Evolutionary conservation across 2,113 vertebrate species (phyloP).

Genomic region (Anolis sagrei): DNA sequence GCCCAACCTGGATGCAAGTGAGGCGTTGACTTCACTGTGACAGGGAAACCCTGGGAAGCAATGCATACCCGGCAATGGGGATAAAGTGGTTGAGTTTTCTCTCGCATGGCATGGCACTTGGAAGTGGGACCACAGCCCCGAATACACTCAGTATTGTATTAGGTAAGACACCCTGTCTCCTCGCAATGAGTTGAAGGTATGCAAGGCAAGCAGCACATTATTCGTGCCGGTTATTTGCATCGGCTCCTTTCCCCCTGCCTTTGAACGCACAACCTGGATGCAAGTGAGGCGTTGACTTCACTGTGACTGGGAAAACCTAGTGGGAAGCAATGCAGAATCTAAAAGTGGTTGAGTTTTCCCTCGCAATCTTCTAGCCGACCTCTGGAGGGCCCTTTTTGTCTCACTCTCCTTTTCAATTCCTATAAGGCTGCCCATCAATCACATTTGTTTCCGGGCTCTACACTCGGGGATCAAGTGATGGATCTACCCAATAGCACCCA

Average conservation of each 20-base stretch:
- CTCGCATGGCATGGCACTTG: slow-evolving; percentile 46
- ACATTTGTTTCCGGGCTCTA: neutral
- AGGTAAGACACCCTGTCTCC: too few species aligned
- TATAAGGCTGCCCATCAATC: too few species aligned
- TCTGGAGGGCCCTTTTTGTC: neutral
- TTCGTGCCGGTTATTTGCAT: too few species aligned
- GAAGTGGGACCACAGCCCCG: slow-evolving; percentile 43
- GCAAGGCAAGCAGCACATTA: neutral
- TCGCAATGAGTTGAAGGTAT: too few species aligned
- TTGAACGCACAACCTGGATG: neutral
- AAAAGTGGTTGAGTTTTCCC: fast-evolving
- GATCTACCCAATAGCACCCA: slow-evolving; percentile 19
- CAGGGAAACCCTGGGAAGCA: neutral
- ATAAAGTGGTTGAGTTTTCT: fast-evolving
- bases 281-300: neutral
- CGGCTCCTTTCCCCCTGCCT: slow-evolving; percentile 40
- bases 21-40: neutral
- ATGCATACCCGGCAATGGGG: too few species aligned
- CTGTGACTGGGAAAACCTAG: neutral
- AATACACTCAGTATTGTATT: too few species aligned
- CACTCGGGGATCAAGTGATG: neutral
- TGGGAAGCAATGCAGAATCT: fast-evolving
- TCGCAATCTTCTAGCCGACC: neutral
- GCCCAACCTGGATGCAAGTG: slow-evolving; percentile 3
- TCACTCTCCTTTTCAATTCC: too few species aligned